Evolutionary conservation across 2,113 vertebrate species (phyloP), one percentile per base, ranked within the genome.

Genomic region (Tetraodon nigroviridis): DNA sequence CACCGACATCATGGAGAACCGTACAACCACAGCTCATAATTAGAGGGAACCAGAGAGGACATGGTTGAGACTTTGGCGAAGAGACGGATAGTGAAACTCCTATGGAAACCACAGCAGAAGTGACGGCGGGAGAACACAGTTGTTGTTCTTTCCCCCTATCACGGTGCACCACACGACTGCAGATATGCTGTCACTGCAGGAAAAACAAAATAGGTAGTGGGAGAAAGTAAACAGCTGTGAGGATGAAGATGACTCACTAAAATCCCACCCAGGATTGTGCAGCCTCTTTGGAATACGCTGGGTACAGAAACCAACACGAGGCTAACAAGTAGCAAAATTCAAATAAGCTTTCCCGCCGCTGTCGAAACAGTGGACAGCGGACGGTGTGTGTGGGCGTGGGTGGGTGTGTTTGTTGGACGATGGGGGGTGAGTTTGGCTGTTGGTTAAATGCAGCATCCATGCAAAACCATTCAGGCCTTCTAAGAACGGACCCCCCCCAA

Each of bases 401-500:
- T 40, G 19, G 42, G 48, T 53, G 41, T 47, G 18, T 44, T 24
- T 64, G 47, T 61, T 48, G 17, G 16, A 51, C 21, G 49, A 19
- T 12, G 13, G 42, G 11, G 18, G 48, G 1, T 4, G 16, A 18
- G 60, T 52, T 58, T 60, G 59, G 69, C 41, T 70, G 74, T 62
- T 72, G 73, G 45, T 81, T 79, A 79, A 81, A 79, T 70, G 71
- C 72, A 82, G 69, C 67, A 71, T 84, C 78, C 71, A 78, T 70
- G 79, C 75, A 48, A 76, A 83, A 79, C 54, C 73, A 78, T 80
- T 80, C 78, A 66, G 66, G 75, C 71, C 78, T 81, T 88, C 78
- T 79, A 87, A 80, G 79, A 88, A 89, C 79, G 77, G 83, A 81
- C 80, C 79, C 70, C 64, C 61, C n/a, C n/a, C n/a, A n/a, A n/a